These are phyloP conservation scores for Cryptocheilus praepositus DNA, from an alignment of 2,888 invertebrate genomes.

Conservation along the genomic window DNA sequence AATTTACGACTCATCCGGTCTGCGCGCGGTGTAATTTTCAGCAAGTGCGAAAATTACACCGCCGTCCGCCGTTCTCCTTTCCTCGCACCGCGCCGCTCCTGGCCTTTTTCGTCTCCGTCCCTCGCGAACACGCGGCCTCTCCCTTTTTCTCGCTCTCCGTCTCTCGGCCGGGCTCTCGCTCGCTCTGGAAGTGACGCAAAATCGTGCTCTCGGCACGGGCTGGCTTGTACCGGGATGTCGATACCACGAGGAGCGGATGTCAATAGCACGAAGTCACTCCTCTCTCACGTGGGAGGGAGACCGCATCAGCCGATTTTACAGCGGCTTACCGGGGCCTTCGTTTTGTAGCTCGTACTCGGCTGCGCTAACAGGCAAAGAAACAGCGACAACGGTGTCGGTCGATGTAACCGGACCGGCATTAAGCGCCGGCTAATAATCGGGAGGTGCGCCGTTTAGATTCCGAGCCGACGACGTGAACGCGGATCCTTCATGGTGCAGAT, in stretches of 20 bases:
- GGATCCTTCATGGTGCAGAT: too few species aligned
- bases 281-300: constrained; percentile 48
- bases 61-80: constrained; percentile 12
- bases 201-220: constrained; percentile 55
- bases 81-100: constrained; percentile 1
- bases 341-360: constrained; percentile 13
- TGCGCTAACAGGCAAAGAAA: constrained; percentile 3
- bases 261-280: constrained; percentile 70
- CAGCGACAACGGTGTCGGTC: not conserved
- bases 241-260: constrained; percentile 70
- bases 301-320: constrained; percentile 56
- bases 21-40: constrained; percentile 46
- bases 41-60: constrained; percentile 56
- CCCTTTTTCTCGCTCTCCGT: constrained; percentile 2
- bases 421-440: too few species aligned
- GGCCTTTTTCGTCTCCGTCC: not conserved
- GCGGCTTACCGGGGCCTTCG: constrained; percentile 35
- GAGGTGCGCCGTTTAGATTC: too few species aligned
- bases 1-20: constrained; percentile 63
- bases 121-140: not conserved
- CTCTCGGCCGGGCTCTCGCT: constrained; percentile 23
- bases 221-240: constrained; percentile 63
- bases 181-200: constrained; percentile 60
- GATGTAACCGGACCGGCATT: not conserved
- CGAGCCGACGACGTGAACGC: too few species aligned